A percentile compares a stretch with the other conserved stretches of the same genome.
Evolutionary conservation across 2,797 vertebrate genomes (phyloP).

Genomic region (Coracias cyanogaster): DNA sequence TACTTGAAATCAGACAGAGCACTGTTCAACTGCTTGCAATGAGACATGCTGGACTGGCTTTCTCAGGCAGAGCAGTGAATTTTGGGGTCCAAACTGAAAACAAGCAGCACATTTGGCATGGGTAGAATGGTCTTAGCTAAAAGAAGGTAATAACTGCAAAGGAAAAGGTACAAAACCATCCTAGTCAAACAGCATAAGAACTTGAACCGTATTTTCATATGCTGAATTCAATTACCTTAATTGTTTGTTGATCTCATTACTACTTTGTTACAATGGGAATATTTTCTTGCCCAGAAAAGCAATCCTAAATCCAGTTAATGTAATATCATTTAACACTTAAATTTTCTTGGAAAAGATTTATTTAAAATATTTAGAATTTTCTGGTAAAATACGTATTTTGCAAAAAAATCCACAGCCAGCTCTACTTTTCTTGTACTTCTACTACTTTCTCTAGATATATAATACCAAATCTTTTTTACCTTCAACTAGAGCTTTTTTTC

Average conservation of each 20-base stretch:
- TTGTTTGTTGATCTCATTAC: not conserved
- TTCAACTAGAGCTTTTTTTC: accelerated
- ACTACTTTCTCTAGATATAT: not conserved
- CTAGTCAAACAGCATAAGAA: not conserved
- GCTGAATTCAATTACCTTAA: not conserved
- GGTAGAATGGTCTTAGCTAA: not conserved
- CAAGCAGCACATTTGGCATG: not conserved
- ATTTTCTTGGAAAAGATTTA: not conserved
- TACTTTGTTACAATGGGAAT: not conserved
- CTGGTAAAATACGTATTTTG: not conserved
- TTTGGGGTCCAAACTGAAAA: accelerated
- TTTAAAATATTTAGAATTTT: not conserved
- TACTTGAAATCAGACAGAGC: not conserved
- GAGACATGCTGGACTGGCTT: not conserved
- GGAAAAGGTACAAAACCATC: not conserved
- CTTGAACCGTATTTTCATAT: not conserved
- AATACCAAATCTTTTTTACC: not conserved
- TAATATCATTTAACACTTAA: not conserved
- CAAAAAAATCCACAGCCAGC: accelerated
- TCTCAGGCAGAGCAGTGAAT: not conserved
- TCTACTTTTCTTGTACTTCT: not conserved
- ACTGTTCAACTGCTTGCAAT: not conserved
- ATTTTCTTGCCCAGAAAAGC: not conserved
- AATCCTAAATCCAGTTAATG: not conserved
- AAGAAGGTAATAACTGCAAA: not conserved